These are phyloP conservation scores for Trichonephila clavipes DNA, from an alignment of 1,140 invertebrate genomes.

Conservation along the genomic window DNA sequence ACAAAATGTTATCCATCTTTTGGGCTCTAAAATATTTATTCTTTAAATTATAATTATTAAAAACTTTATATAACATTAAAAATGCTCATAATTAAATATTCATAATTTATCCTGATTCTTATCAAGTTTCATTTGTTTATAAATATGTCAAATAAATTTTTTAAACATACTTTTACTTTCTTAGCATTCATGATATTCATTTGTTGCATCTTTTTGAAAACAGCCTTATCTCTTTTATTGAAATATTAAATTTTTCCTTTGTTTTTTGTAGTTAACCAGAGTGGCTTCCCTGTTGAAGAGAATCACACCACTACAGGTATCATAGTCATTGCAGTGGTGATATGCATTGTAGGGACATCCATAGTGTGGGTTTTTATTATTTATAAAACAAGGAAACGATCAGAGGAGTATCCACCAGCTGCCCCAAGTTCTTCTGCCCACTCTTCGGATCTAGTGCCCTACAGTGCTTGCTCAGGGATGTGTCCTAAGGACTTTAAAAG, in stretches of 20 bases:
- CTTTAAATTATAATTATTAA: too few species aligned
- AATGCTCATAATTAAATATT: too few species aligned
- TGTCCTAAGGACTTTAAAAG: conserved; percentile 53
- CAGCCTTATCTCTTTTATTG: neutral
- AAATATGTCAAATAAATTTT: too few species aligned
- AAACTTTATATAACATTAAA: too few species aligned
- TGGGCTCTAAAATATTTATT: too few species aligned
- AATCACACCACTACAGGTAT: conserved; percentile 88
- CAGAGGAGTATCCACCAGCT: conserved; percentile 55
- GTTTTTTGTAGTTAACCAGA: neutral
- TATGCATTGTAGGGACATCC: conserved; percentile 93
- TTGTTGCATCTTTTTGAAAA: neutral
- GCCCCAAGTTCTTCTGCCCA: conserved; percentile 47
- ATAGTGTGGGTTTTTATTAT: conserved; percentile 95
- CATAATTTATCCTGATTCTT: too few species aligned
- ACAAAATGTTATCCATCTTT: too few species aligned
- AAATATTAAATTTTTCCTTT: neutral
- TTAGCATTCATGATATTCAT: too few species aligned
- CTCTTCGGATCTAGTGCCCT: conserved; percentile 43
- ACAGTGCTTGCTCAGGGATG: conserved; percentile 4
- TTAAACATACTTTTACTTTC: too few species aligned
- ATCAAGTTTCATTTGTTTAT: too few species aligned
- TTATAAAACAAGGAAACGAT: conserved; percentile 89
- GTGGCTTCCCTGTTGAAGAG: conserved; percentile 82
- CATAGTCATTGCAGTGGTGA: conserved; percentile 93